Evolutionary conservation across 1,140 invertebrate genomes (phyloP).

Genomic region (Agrilus planipennis): DNA sequence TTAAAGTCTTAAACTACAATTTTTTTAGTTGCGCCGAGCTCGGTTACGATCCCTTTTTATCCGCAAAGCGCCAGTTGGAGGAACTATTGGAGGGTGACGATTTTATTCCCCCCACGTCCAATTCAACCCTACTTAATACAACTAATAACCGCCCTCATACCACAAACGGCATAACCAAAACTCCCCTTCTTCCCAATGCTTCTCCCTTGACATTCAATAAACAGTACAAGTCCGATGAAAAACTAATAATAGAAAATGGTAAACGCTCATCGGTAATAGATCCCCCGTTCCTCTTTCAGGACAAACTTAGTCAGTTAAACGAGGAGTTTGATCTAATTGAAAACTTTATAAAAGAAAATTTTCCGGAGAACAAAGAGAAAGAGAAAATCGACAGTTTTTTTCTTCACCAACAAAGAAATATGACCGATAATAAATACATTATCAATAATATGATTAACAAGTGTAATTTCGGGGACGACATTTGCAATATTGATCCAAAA

Average conservation of each 20-base stretch:
- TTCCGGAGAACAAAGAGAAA: slow-evolving; percentile 1
- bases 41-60: slow-evolving; percentile 52
- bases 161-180: neutral
- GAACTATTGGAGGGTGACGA: slow-evolving; percentile 44
- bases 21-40: slow-evolving; percentile 10
- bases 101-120: slow-evolving; percentile 18
- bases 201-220: slow-evolving; percentile 12
- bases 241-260: slow-evolving; percentile 1
- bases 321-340: slow-evolving; percentile 31
- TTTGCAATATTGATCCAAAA: slow-evolving; percentile 26
- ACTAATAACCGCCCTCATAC: slow-evolving; percentile 10
- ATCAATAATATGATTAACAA: no score
- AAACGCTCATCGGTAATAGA: slow-evolving; percentile 35
- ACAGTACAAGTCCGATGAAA: slow-evolving; percentile 13
- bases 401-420: slow-evolving; percentile 10
- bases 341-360: slow-evolving; percentile 26
- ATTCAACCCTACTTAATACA: slow-evolving; percentile 10
- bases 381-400: slow-evolving; percentile 9
- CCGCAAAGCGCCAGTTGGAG: slow-evolving; percentile 56
- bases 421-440: slow-evolving; percentile 8
- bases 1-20: no score
- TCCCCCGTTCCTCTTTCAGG: slow-evolving; percentile 35
- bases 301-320: slow-evolving; percentile 16
- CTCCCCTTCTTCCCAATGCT: slow-evolving; percentile 8
- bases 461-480: slow-evolving; percentile 23